Evolutionary conservation across 2,888 invertebrate species (phyloP).

Genomic region (Diarsia rubi): DNA sequence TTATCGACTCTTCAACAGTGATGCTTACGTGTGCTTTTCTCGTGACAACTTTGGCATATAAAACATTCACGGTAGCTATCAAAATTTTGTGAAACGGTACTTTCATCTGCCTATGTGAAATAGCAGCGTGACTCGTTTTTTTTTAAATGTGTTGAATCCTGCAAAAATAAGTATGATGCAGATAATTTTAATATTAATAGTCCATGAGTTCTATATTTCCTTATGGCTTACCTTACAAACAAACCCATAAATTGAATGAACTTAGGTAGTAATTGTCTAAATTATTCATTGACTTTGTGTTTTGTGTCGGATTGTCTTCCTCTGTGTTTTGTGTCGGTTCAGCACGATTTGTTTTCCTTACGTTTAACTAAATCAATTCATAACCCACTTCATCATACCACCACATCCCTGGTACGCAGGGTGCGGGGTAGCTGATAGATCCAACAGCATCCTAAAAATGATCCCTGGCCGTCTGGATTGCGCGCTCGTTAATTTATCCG

Average conservation of each 20-base stretch:
- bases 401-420: no score
- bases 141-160: constrained; percentile 1
- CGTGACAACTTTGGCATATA: constrained; percentile 53
- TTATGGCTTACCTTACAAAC: neutral
- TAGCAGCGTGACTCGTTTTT: neutral
- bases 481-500: no score
- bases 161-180: neutral
- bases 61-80: constrained; percentile 44
- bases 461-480: no score
- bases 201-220: neutral
- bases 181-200: neutral
- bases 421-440: no score
- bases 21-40: constrained; percentile 49
- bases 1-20: constrained; percentile 44
- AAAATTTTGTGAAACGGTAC: constrained; percentile 41
- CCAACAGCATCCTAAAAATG: no score
- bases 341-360: neutral
- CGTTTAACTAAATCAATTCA: neutral
- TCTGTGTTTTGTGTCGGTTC: neutral
- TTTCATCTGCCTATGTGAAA: neutral
- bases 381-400: no score
- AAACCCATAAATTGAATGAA: neutral
- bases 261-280: neutral
- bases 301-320: neutral
- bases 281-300: neutral